Evolutionary conservation across 2,113 vertebrate genomes (phyloP), one percentile per base, ranked within the genome.

Genomic region (Podarcis muralis): DNA sequence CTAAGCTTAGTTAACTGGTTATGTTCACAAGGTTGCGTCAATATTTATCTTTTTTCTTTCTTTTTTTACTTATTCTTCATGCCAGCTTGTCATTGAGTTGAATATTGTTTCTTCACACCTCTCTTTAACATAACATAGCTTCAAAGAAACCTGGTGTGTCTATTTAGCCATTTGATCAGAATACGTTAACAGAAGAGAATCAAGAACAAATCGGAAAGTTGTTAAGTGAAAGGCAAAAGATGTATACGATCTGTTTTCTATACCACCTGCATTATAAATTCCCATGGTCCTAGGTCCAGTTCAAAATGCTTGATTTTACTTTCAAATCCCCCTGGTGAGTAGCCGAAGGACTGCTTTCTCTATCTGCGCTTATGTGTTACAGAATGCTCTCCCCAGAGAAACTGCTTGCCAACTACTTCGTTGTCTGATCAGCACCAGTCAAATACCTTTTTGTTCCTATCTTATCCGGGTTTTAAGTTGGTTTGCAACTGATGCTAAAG

Each of bases 171-270:
- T 32, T 85, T 92, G 92, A 89, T 66, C 13, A 89, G 79, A 77
- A 89, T 81, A 90, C 84, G 83, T 32, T 90, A 91, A 85, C 90
- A 92, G 92, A 93, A 86, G 83, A 85, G 65, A 86, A 92, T 91
- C 84, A 89, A 88, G 91, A 94, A 88, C 94, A 91, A 95, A 91
- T 92, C 91, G 88, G 87, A 85, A 91, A 84, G 88, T 69, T 48
- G 65, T 62, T 18, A 68, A 40, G 59, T 20, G 20, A 78, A 40
- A 16, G 25, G 30, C 43, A 9, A 48, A 48, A 48, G 43, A 48
- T 48, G 2, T 48, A 48, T 48, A 48, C 1, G 43, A 48, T 48
- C 43, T 48, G 43, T 9, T 48, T 48, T 48, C 43, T 48, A 48
- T 48, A 48, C 20, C 65, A n/a, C 32, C 81, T 22, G 2, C 22